Base-by-base conservation (phyloP, 2,888 invertebrate genomes). In the Drosophila greeni region DNA sequence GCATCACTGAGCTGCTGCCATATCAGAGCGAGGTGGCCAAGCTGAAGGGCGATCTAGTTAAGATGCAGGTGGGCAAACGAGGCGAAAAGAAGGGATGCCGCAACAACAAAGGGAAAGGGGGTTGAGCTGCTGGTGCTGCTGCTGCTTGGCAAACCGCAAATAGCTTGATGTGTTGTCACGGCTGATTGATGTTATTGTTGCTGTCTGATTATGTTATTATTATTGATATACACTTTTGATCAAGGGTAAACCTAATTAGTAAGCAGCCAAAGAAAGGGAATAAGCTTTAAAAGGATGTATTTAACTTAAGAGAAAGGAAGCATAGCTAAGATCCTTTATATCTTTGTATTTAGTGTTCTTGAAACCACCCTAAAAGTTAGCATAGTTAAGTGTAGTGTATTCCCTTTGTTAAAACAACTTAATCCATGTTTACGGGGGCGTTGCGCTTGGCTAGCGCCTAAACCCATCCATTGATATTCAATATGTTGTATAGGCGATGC, bases 21-120 rank as follows among this genome's bases (percentile, higher is more conserved):
- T 91, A 92, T 78, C 92, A 92, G 66, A 91, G 91, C 53, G 94
- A 95, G 85, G 91, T 94, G 62, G 91, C 92, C 70, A 90, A 91
- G 74, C 89, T 95, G 58, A 91, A 92, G 76, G 91, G 91, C 60
- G 94, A 95, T 88, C 91, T 94, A 75, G 91, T 92, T 39, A 91
- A 92, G 75, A 88, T 95, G 76, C 94, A 94, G 91, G 93, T 94
- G 82, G 73, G 67, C 42, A 11, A 51, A 24, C 12, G 23, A 24
- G 4, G 11, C 2, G 20, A 20, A 20, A n/a, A 51, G 18, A 11
- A n/a, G 26, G 33, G 9, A 36, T 16, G 5, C 18, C 24, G 24
- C 26, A 29, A 29, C 11, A 11, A 11, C 29, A 11, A 29, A 11
- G 47, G 29, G 34, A n/a, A n/a, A n/a, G n/a, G n/a, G n/a, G n/a